Percentiles rank a stretch among this genome's conserved stretches.
These are phyloP conservation scores for Macroglossus sobrinus DNA, from an alignment of 2,113 vertebrate genomes.

Conservation along the genomic window DNA sequence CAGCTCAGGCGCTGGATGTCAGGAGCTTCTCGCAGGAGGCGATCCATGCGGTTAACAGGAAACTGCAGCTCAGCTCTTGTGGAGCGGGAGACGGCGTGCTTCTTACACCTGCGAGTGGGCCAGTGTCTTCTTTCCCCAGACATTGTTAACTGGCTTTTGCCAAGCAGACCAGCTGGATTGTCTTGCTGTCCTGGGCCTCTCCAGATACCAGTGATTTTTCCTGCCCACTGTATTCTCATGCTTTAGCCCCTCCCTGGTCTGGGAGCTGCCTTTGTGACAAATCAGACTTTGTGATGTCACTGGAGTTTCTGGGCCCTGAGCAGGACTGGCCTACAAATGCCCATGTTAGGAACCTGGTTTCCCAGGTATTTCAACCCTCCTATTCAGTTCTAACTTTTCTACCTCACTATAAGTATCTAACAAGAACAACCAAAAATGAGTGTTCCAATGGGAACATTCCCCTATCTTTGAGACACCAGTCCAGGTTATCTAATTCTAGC, in stretches of 20 bases:
- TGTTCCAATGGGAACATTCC: not conserved
- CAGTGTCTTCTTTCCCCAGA: rapidly evolving
- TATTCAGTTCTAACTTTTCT: not conserved
- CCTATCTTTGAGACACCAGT: not conserved
- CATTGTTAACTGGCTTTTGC: not conserved
- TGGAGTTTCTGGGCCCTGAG: not conserved
- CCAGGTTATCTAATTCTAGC: not conserved
- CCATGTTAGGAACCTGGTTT: not conserved
- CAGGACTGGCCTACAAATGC: not conserved
- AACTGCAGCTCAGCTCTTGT: slow-evolving; percentile 69
- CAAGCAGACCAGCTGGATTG: too few relatives aligned
- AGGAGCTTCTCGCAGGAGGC: too few relatives aligned
- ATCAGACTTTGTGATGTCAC: not conserved
- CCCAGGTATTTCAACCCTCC: not conserved
- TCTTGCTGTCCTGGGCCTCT: not conserved
- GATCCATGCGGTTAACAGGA: too few relatives aligned
- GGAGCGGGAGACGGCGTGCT: slow-evolving; percentile 18
- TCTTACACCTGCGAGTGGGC: rapidly evolving
- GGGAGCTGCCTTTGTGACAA: not conserved
- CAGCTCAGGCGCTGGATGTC: too few relatives aligned
- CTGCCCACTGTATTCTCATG: rapidly evolving
- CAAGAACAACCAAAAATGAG: not conserved
- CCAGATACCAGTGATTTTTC: not conserved
- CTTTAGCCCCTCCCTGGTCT: not conserved
- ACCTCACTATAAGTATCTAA: not conserved